Percentiles rank a stretch among this genome's conserved stretches.
Conservation (phyloP, 1,140 invertebrate genomes). For the Papilio dardanus region DNA sequence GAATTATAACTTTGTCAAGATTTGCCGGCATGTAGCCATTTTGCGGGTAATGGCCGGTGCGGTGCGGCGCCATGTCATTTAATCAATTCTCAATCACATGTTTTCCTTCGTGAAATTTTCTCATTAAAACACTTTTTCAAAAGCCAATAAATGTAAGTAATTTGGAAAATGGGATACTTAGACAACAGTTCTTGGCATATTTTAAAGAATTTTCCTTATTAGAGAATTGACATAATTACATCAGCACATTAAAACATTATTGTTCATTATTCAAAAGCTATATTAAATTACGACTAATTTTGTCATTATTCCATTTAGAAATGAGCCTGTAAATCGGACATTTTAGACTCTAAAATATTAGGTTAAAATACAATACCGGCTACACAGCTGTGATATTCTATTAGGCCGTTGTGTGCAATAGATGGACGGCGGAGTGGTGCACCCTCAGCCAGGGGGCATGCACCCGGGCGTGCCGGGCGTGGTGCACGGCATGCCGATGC, state of each 20-base stretch:
- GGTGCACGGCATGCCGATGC: slow-evolving; percentile 70
- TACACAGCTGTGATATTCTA: not conserved
- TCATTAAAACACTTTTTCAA: not conserved
- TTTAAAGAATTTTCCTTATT: not conserved
- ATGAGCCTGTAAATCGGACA: not conserved
- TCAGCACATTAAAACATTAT: not conserved
- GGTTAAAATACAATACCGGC: not conserved
- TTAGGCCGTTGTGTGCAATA: slow-evolving; percentile 39
- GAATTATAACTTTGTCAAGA: not conserved
- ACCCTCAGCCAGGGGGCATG: slow-evolving; percentile 67
- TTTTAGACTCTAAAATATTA: not conserved
- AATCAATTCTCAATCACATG: slow-evolving; percentile 65
- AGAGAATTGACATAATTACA: not conserved
- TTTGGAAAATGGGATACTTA: not conserved
- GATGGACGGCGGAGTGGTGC: slow-evolving; percentile 75
- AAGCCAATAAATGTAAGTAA: slow-evolving; percentile 1
- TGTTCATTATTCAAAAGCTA: not conserved
- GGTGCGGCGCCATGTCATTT: slow-evolving; percentile 70
- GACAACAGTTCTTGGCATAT: not conserved
- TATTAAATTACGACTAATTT: not conserved
- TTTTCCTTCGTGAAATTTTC: slow-evolving; percentile 42
- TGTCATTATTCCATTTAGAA: not conserved
- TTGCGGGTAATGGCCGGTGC: slow-evolving; percentile 69
- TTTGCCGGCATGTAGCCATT: slow-evolving; percentile 70
- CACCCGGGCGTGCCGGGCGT: slow-evolving; percentile 66